These are phyloP conservation scores for Scotopteryx bipunctaria DNA, from an alignment of 2,888 invertebrate species.

Conservation along the genomic window DNA sequence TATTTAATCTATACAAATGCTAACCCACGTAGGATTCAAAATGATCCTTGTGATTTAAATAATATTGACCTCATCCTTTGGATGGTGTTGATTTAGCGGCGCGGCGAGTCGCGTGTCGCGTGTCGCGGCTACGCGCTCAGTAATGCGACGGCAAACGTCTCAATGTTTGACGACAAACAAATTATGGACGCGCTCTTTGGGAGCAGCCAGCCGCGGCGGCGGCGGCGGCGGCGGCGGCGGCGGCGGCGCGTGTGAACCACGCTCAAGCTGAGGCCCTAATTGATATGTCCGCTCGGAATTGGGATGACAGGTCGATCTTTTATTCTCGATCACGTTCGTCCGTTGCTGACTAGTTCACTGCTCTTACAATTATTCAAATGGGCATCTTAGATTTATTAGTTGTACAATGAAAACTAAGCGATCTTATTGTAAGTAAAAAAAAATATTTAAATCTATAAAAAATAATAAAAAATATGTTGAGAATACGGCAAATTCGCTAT, in stretches of 20 bases:
- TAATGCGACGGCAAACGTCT: slow-evolving; percentile 28
- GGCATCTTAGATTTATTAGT: no score
- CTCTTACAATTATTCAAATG: no score
- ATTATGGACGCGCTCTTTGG: slow-evolving; percentile 18
- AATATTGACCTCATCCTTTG: neutral
- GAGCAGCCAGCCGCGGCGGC: slow-evolving; percentile 15
- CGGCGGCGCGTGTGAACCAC: slow-evolving; percentile 19
- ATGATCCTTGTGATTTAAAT: neutral
- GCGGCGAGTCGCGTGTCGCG: no score
- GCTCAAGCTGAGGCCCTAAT: slow-evolving; percentile 11
- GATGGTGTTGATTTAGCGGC: no score
- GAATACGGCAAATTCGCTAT: no score
- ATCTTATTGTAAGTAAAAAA: no score
- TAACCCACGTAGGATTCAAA: no score
- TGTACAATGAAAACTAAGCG: no score
- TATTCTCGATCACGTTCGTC: neutral
- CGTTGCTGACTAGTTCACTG: neutral
- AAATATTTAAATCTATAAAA: no score
- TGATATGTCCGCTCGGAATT: slow-evolving; percentile 16
- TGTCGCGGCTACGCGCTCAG: slow-evolving; percentile 11
- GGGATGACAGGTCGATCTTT: neutral
- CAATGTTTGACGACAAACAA: slow-evolving; percentile 22
- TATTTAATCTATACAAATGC: no score
- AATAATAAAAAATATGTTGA: no score
- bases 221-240: slow-evolving; percentile 15